A percentile compares a stretch with the other conserved stretches of the same genome.
These are phyloP conservation scores for Semibalanus balanoides DNA, from an alignment of 1,140 invertebrate genomes.

Conservation along the genomic window DNA sequence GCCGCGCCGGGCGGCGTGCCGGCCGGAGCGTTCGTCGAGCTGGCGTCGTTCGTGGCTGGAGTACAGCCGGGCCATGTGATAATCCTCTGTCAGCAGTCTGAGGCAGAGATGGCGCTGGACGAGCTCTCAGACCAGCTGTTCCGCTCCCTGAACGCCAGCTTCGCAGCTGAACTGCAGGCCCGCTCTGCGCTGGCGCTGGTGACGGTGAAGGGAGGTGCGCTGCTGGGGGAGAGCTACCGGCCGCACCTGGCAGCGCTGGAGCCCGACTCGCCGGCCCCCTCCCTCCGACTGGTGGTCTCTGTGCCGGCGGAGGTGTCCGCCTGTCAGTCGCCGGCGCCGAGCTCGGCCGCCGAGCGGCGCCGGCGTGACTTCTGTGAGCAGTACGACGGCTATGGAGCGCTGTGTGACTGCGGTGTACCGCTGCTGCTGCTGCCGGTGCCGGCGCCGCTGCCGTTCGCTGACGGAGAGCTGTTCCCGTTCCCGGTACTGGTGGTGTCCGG, in stretches of 20 bases:
- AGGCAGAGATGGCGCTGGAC: background rate
- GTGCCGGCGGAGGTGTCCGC: background rate
- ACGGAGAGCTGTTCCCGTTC: background rate
- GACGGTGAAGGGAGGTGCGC: background rate
- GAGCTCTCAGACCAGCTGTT: background rate
- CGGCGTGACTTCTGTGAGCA: background rate
- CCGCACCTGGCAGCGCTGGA: background rate
- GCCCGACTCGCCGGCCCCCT: background rate
- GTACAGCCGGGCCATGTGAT: background rate
- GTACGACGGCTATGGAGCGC: background rate
- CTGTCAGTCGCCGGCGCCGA: too few relatives aligned
- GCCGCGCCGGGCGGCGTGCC: too few relatives aligned
- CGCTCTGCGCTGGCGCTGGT: background rate
- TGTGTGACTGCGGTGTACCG: background rate
- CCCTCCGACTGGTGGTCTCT: background rate
- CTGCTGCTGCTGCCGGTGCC: too few relatives aligned
- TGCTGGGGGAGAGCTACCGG: background rate
- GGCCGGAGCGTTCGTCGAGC: background rate
- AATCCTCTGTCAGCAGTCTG: background rate
- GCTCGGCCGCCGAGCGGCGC: background rate
- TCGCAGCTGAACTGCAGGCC: background rate
- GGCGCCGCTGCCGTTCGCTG: background rate
- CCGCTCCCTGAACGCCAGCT: background rate
- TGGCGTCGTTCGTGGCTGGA: background rate
- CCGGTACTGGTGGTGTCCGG: background rate